These are phyloP conservation scores for Menidia beryllina DNA, from an alignment of 2,113 vertebrate genomes.

Conservation along the genomic window DNA sequence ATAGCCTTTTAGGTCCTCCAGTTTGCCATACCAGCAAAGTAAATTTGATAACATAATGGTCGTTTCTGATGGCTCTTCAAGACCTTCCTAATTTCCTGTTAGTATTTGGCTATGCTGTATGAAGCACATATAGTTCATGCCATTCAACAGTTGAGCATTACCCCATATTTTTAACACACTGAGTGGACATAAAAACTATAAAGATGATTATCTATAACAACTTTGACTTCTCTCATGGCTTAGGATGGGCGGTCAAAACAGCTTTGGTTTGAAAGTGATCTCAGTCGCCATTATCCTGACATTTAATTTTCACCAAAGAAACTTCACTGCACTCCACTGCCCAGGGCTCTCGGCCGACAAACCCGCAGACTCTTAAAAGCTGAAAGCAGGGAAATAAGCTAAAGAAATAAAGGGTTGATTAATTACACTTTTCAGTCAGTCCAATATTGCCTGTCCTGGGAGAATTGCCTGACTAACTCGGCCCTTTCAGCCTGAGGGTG, in stretches of 20 bases:
- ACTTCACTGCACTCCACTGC: conserved; percentile 42
- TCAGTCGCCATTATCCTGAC: conserved; percentile 57
- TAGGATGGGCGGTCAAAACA: conserved; percentile 37
- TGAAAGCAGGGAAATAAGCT: conserved; percentile 25
- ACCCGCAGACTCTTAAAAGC: conserved; percentile 24
- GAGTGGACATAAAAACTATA: background rate
- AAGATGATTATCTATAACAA: conserved; percentile 17
- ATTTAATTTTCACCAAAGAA: conserved; percentile 63
- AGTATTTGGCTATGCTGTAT: background rate
- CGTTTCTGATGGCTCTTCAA: background rate
- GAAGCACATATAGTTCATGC: background rate
- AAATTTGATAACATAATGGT: too few relatives aligned
- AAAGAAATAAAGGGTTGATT: conserved; percentile 51
- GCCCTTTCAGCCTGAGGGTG: background rate
- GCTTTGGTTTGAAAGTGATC: conserved; percentile 58
- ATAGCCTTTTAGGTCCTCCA: too few relatives aligned
- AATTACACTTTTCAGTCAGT: conserved; percentile 48
- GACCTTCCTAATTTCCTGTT: background rate
- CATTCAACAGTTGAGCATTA: conserved; percentile 16
- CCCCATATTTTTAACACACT: background rate
- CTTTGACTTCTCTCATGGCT: conserved; percentile 30
- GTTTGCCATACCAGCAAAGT: too few relatives aligned
- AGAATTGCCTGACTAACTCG: conserved; percentile 3
- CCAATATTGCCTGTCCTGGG: conserved; percentile 39
- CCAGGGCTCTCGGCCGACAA: conserved; percentile 17